Percentiles rank a stretch among this genome's conserved stretches.
phyloP scores from a whole-genome alignment of 2,888 invertebrate genomes.

The Cerastis leucographa region DNA sequence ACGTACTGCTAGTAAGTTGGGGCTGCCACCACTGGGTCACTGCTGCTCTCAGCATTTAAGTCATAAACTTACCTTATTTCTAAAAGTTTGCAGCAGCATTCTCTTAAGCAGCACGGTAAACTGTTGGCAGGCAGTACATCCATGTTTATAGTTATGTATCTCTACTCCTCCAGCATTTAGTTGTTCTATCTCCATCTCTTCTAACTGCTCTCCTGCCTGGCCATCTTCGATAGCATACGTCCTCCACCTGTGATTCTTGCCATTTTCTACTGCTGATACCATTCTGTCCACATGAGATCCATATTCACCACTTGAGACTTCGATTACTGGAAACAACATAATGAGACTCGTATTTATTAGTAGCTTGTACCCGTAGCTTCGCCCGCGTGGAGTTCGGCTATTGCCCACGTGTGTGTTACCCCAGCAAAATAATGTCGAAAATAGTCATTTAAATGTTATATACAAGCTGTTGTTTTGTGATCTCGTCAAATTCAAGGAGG shows the following conservation, averaged over 20 bases:
- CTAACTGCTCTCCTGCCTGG: conserved; percentile 57
- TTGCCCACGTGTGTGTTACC: no score
- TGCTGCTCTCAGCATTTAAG: no score
- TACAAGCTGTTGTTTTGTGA: no score
- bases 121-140: conserved; percentile 92
- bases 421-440: no score
- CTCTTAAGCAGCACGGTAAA: conserved; percentile 92
- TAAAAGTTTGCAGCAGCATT: conserved; percentile 94
- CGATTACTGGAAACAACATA: conserved; percentile 91
- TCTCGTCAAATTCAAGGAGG: no score
- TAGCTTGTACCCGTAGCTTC: no score
- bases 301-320: conserved; percentile 95
- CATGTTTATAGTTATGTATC: conserved; percentile 89
- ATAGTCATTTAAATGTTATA: no score
- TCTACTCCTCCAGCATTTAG: conserved; percentile 85
- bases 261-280: conserved; percentile 93
- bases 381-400: no score
- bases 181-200: conserved; percentile 83
- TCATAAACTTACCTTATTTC: conserved; percentile 91
- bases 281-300: conserved; percentile 93
- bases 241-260: conserved; percentile 90
- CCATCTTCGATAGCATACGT: conserved; percentile 74
- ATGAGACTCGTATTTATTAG: neutral
- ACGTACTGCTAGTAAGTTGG: no score
- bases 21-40: no score